A percentile compares a stretch with the other conserved stretches of the same genome.
phyloP scores from a whole-genome alignment of 2,888 invertebrate genomes.

The Epistrophe eligans region DNA sequence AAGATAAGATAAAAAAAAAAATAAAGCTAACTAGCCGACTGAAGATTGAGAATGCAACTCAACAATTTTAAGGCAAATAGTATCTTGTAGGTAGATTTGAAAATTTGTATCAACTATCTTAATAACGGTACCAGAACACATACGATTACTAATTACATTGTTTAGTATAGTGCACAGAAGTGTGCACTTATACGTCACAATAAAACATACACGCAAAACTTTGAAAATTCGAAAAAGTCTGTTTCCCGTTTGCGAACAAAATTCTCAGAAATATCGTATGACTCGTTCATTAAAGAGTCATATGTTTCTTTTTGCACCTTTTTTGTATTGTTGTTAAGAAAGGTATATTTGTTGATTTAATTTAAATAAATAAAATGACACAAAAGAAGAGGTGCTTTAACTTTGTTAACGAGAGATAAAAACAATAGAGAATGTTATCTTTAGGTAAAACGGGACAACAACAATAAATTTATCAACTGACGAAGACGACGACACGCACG shows the following conservation, averaged over 20 bases:
- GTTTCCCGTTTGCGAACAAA: slow-evolving; percentile 3
- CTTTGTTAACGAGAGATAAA: slow-evolving; percentile 38
- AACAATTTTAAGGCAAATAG: slow-evolving; percentile 29
- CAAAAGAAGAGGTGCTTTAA: slow-evolving; percentile 14
- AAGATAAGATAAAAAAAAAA: slow-evolving; percentile 63
- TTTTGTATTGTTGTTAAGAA: not conserved
- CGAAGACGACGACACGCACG: not conserved
- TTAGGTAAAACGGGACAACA: slow-evolving; percentile 33
- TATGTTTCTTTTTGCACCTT: slow-evolving; percentile 19
- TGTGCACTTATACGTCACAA: slow-evolving; percentile 62
- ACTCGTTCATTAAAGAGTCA: slow-evolving; percentile 41
- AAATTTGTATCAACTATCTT: slow-evolving; percentile 21
- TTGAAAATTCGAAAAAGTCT: slow-evolving; percentile 20
- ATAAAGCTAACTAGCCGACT: not conserved
- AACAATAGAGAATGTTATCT: slow-evolving; percentile 48
- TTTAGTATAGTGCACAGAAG: slow-evolving; percentile 27
- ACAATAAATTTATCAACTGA: slow-evolving; percentile 50
- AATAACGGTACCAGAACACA: slow-evolving; percentile 25
- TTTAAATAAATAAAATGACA: slow-evolving; percentile 28
- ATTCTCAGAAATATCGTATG: slow-evolving; percentile 63
- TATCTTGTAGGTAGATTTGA: slow-evolving; percentile 21
- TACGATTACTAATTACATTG: slow-evolving; percentile 46
- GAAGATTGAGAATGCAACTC: slow-evolving; percentile 35
- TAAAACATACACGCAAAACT: slow-evolving; percentile 29
- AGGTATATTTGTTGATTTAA: slow-evolving; percentile 26